These are phyloP conservation scores for Phenacoccus solenopsis DNA, from an alignment of 1,140 invertebrate genomes.

Conservation along the genomic window DNA sequence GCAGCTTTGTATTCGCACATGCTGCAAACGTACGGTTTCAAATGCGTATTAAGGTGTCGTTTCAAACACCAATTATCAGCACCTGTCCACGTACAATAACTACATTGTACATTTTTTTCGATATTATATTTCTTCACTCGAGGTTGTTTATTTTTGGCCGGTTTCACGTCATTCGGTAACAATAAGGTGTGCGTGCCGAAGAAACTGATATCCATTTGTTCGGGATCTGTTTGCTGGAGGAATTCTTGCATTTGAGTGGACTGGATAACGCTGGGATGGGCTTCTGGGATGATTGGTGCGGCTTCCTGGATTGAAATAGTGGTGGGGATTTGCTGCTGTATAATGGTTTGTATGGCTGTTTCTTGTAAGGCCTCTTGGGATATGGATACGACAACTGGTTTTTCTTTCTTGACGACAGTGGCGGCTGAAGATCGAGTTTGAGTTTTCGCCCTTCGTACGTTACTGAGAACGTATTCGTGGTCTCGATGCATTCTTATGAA, in stretches of 20 bases:
- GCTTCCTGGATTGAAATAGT: not conserved
- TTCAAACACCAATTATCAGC: conserved; percentile 90
- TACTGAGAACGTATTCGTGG: conserved; percentile 68
- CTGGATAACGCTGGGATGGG: not conserved
- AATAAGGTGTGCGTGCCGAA: not conserved
- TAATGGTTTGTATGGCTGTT: not conserved
- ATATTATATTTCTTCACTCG: conserved; percentile 5
- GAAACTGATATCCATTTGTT: conserved; percentile 6
- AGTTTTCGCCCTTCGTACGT: conserved; percentile 38
- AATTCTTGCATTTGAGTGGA: conserved; percentile 7
- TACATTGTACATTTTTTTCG: conserved; percentile 57
- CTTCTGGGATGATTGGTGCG: not conserved
- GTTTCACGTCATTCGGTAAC: not conserved
- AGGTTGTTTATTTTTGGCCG: not conserved
- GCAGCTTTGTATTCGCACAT: conserved; percentile 86
- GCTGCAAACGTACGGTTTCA: conserved; percentile 77
- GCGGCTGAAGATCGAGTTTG: not conserved
- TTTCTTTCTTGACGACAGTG: not conserved
- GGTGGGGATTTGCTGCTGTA: not conserved
- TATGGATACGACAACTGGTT: not conserved
- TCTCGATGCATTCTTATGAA: conserved; percentile 81
- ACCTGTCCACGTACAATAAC: conserved; percentile 79
- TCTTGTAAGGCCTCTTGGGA: not conserved
- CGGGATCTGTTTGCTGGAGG: not conserved
- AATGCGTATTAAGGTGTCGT: conserved; percentile 78